Evolutionary conservation across 1,140 invertebrate species (phyloP), one percentile per base, ranked within the genome.

Genomic region (Agrilus planipennis): DNA sequence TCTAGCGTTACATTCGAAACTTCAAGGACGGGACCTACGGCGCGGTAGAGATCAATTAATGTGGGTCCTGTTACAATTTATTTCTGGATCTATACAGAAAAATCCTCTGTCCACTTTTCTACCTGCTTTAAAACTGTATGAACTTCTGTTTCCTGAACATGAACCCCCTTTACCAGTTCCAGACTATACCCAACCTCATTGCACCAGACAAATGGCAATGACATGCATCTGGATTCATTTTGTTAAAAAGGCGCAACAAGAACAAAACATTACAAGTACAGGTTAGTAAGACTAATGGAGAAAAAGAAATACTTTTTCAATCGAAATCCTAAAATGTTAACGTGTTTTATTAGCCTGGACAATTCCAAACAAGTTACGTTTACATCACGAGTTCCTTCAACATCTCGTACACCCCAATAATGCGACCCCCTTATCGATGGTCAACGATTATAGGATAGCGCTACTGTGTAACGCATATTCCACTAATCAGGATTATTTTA

Each of bases 1-100:
- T 0, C 76, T 83, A 61, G 79, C 83, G 0, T 70, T 96, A 9
- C 34, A 36, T 36, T 21, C 16, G 2, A 36, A 36, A 41, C 12
- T 36, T 7, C 20, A 36, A 31, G 49, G 49, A 7, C 46, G 53
- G 38, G 86, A 89, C 55, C 72, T 90, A 52, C 75, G 81, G 34
- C 89, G 89, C 64, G 90, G 90, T 0, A 66, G 92, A 34, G 91
- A 97, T 66, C 89, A 95, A 53, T 63, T 97, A 0, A 96, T 96
- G 91, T 97, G 92, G 92, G 84, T 92, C 3, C 64, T 97, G n/a
- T 62, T 97, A 5, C 92, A 96, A 63, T 96, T 93, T 56, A 92
- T 96, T 44, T 95, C 91, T 2, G 90, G 91, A 31, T 92, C 88
- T 56, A 96, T 96, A 55, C 89, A 94, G 64, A 81, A 91, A 48